Evolutionary conservation across 2,113 vertebrate species (phyloP).

Genomic region (Melanotaenia duboulayi): DNA sequence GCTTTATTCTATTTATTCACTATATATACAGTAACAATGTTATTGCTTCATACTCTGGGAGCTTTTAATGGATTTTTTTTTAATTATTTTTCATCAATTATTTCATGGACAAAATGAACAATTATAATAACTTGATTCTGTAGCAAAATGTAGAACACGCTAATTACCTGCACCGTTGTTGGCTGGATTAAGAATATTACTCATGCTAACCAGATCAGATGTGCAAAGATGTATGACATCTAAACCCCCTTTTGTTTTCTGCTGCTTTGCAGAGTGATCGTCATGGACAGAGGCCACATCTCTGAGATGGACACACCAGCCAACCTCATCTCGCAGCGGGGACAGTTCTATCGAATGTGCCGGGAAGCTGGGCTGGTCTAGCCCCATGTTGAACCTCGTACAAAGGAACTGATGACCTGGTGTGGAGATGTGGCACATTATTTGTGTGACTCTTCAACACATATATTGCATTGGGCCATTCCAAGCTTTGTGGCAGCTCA

Average conservation of each 20-base stretch:
- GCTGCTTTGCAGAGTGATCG: slow-evolving; percentile 86
- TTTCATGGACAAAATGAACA: no score
- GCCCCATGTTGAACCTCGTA: slow-evolving; percentile 20
- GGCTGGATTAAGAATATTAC: neutral
- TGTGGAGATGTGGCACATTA: slow-evolving; percentile 51
- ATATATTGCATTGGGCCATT: slow-evolving; percentile 45
- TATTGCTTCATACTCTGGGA: no score
- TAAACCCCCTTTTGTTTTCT: neutral
- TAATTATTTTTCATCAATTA: no score
- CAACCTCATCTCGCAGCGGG: slow-evolving; percentile 87
- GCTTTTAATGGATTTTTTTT: no score
- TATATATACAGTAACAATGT: no score
- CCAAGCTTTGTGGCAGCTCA: slow-evolving; percentile 70
- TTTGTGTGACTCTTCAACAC: slow-evolving; percentile 53
- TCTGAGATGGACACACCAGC: slow-evolving; percentile 89
- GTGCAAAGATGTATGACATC: neutral
- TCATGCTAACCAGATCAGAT: neutral
- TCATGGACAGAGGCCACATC: slow-evolving; percentile 91
- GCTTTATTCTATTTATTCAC: no score
- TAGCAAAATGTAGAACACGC: neutral
- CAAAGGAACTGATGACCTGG: slow-evolving; percentile 31
- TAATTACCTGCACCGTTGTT: neutral
- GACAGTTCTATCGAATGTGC: slow-evolving; percentile 91
- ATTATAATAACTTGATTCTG: no score
- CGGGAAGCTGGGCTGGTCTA: slow-evolving; percentile 90